Base-by-base conservation (phyloP, 2,797 vertebrate species). In the Triplophysa yarkandensis region DNA sequence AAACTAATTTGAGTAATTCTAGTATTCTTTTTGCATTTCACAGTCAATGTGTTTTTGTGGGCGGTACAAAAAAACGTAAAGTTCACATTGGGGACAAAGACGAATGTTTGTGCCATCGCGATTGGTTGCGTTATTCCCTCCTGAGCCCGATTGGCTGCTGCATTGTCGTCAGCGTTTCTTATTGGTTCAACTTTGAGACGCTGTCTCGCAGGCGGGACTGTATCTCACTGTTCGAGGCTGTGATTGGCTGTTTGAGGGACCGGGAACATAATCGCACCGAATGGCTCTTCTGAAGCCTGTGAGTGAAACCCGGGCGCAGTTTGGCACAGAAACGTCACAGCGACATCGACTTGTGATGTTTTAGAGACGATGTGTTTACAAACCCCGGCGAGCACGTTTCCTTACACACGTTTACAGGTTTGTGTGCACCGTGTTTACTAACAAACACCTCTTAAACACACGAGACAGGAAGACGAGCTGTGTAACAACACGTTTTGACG, bases 231-330 rank as follows among this genome's bases (percentile, higher is more conserved):
- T 63, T 11, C 63, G 34, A 17, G 4, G 19, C 34, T 50, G n/a
- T 63, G 64, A 82, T 85, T 85, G 78, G 83, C 27, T 74, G 16
- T 25, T 39, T 25, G 21, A 9, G 14, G 16, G 25, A 23, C 28
- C 11, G 16, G 34, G 27, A 43, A 13, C 61, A 32, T 3, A 9
- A 21, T 55, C 36, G 39, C 44, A 17, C 2, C 34, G 41, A 44
- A 19, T 60, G 19, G 28, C 55, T 11, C 39, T 58, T 46, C 23
- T 23, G 30, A 44, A 36, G 48, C 25, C 10, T 27, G 5, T 1
- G 11, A 19, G 36, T 80, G 73, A 78, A 83, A 74, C 32, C 69
- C 71, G 74, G 82, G 74, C 66, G 68, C 57, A 62, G 74, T 79
- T 62, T 19, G 74, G 54, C 44, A 4, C 72, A 55, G 69, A 66